phyloP scores from a whole-genome alignment of 2,888 invertebrate species.

The Bhutanitis thaidina region DNA sequence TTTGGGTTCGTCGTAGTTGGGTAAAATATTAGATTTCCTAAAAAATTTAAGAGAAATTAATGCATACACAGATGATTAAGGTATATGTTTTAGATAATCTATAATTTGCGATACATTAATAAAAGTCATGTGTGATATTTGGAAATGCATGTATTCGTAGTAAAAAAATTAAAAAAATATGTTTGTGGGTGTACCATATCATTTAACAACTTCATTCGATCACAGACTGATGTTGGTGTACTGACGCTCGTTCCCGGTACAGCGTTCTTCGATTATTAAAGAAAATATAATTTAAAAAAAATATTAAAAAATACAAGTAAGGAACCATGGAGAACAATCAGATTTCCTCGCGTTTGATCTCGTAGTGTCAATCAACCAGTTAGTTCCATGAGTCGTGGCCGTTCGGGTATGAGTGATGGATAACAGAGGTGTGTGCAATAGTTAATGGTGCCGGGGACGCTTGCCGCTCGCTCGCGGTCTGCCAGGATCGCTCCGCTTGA shows the following conservation, averaged over 20 bases:
- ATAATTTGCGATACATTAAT: no score
- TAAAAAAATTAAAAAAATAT: slow-evolving; percentile 3
- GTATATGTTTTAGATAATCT: no score
- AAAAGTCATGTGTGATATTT: neutral
- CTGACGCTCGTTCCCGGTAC: no score
- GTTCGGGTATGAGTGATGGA: slow-evolving; percentile 8
- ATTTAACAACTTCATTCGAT: neutral
- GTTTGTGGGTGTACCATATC: no score
- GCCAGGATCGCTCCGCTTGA: slow-evolving; percentile 3
- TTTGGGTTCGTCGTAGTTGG: no score
- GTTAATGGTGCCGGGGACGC: slow-evolving; percentile 1
- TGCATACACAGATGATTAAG: no score
- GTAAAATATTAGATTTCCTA: no score
- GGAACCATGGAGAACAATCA: neutral
- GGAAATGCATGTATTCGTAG: slow-evolving; percentile 12
- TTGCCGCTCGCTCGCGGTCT: slow-evolving; percentile 2
- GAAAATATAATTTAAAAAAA: no score
- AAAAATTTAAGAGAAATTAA: no score
- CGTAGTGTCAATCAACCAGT: neutral
- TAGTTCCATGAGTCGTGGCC: slow-evolving; percentile 8
- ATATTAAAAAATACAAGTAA: no score
- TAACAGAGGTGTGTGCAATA: slow-evolving; percentile 10
- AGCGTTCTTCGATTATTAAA: neutral
- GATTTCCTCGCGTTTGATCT: neutral
- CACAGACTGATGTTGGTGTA: no score